Evolutionary conservation across 2,113 vertebrate species (phyloP).

Genomic region (Dromas ardeola): DNA sequence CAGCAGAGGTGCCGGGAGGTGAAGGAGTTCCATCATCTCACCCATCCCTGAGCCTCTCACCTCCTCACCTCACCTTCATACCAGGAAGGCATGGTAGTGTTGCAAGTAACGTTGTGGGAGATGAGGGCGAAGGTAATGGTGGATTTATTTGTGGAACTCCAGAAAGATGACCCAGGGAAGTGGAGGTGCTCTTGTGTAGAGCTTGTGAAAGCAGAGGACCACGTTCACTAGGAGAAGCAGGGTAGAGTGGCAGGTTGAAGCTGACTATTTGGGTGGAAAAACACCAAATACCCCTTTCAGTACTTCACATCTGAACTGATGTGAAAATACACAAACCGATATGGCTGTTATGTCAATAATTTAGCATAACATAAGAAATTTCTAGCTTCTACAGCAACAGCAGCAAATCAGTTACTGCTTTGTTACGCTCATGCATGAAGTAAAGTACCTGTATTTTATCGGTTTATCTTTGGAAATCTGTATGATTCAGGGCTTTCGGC

Average conservation of each 20-base stretch:
- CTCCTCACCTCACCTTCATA: too few relatives aligned
- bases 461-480: not conserved
- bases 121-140: rapidly evolving
- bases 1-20: not conserved
- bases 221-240: not conserved
- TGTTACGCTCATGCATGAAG: not conserved
- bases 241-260: not conserved
- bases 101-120: not conserved
- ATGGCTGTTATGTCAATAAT: not conserved
- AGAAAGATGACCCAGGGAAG: not conserved
- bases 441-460: not conserved
- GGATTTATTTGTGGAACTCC: not conserved
- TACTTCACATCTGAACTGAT: not conserved
- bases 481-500: not conserved
- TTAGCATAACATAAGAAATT: not conserved
- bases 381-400: not conserved
- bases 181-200: not conserved
- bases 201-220: not conserved
- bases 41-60: not conserved
- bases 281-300: not conserved
- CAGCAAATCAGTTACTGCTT: not conserved
- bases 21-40: not conserved
- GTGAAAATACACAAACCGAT: not conserved
- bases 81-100: not conserved
- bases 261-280: not conserved